A percentile compares a stretch with the other conserved stretches of the same genome.
Conservation (phyloP, 2,797 vertebrate species). For the Pseudochromis fuscus region DNA sequence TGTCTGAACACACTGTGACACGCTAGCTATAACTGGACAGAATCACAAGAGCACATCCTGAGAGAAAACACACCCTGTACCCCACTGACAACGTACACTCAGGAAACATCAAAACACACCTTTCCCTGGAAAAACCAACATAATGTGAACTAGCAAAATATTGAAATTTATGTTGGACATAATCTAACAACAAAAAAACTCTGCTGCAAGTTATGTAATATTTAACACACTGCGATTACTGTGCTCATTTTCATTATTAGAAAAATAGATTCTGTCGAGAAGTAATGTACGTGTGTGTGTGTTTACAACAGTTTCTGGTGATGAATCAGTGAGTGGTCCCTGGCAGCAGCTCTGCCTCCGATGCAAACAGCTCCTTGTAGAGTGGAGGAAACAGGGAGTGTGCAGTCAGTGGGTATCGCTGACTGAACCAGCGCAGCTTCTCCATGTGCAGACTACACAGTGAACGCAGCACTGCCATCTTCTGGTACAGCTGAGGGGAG, state of each 20-base stretch:
- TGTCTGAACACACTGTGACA: conserved; percentile 28
- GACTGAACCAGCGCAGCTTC: conserved; percentile 86
- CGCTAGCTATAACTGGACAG: conserved; percentile 25
- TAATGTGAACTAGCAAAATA: conserved; percentile 60
- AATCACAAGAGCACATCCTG: conserved; percentile 53
- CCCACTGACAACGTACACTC: conserved; percentile 22
- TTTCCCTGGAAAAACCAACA: conserved; percentile 46
- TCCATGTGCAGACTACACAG: conserved; percentile 86
- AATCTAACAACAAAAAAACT: conserved; percentile 55
- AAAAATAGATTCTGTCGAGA: conserved; percentile 80
- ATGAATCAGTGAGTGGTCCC: conserved; percentile 72
- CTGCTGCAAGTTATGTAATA: conserved; percentile 49
- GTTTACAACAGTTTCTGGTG: conserved; percentile 1
- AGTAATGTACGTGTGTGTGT: conserved; percentile 38
- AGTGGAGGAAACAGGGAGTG: conserved; percentile 89
- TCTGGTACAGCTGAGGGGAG: conserved; percentile 83
- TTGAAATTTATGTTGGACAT: conserved; percentile 43
- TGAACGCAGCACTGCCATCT: conserved; percentile 80
- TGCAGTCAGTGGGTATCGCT: conserved; percentile 82
- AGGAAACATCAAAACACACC: background rate
- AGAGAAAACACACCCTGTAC: conserved; percentile 40
- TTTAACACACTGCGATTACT: conserved; percentile 25
- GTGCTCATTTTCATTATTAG: conserved; percentile 65
- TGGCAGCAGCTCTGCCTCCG: conserved; percentile 83
- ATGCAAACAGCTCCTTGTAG: conserved; percentile 93